Evolutionary conservation across 2,797 vertebrate genomes (phyloP), one percentile per base, ranked within the genome.

Genomic region (Avahi laniger): DNA sequence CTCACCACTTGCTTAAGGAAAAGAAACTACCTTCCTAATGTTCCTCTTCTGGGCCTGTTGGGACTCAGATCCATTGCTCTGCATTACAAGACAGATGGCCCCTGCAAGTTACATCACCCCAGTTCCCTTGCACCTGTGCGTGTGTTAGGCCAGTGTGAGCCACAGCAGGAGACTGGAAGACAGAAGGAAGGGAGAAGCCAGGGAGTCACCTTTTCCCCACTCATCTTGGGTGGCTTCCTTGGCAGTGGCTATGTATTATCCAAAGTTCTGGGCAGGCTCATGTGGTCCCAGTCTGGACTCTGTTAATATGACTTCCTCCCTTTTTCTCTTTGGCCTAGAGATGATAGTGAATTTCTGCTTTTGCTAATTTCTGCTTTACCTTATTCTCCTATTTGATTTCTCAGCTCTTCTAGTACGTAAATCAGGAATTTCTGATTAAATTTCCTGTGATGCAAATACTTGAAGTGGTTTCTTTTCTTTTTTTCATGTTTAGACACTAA

Each of bases 381-480:
- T 72, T 22, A 41, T 8, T 54, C 1, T 75, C 2, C 0, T 52
- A 12, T 65, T 86, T 85, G 33, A 17, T 78, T 84, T 72, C 41
- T 88, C 41, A 67, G 26, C 3, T 78, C 13, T 82, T 70, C 9
- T 0, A 84, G 73, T 22, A 92, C 7, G 2, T 48, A 61, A 54
- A 28, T 67, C 38, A 92, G 46, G 79, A 78, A 67, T 33, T 87
- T 90, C 38, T 57, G 18, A 57, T 93, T 80, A 67, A 8, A 72
- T 94, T 72, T 78, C n/a, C 12, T 70, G 1, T 70, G 38, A 81
- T 57, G 18, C 4, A 80, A 86, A 65, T 72, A 65, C 13, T 52
- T 63, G 20, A 76, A 50, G 75, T 50, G 20, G 12, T 65, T 65
- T 92, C 24, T 65, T 67, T n/a, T 46, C 20, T 54, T 41, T 35